Evolutionary conservation across 2,797 vertebrate genomes (phyloP).

Genomic region (Chloroceryle inda): DNA sequence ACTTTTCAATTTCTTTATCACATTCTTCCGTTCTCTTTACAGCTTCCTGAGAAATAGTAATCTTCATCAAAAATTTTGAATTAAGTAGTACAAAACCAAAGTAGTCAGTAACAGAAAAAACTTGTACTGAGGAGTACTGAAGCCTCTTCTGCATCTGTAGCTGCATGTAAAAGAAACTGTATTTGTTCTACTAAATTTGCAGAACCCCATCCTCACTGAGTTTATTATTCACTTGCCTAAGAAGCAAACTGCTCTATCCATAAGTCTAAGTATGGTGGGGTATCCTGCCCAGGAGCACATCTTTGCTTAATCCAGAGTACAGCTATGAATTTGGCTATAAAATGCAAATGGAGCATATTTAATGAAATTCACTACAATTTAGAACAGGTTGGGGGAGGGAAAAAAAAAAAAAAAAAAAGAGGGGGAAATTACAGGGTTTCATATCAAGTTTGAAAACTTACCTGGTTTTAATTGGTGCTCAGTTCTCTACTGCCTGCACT

Average conservation of each 20-base stretch:
- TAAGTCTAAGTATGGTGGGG: not conserved
- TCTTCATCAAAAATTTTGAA: not conserved
- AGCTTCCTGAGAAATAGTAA: constrained; percentile 68
- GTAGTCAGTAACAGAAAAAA: not conserved
- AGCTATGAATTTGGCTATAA: not conserved
- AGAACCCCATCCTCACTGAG: not conserved
- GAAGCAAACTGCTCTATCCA: not conserved
- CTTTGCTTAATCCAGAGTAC: not conserved
- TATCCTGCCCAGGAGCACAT: not conserved
- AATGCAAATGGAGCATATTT: not conserved
- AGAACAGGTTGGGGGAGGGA: not conserved
- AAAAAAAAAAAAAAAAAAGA: not conserved
- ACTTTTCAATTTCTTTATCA: constrained; percentile 77
- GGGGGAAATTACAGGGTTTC: not conserved
- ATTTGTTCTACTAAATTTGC: not conserved
- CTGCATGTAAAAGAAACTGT: not conserved
- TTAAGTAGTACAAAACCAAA: not conserved
- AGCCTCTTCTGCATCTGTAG: not conserved
- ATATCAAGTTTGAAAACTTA: not conserved
- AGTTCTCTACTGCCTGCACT: not conserved
- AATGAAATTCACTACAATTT: not conserved
- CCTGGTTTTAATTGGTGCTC: not conserved
- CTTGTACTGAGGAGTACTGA: not conserved
- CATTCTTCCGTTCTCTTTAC: constrained; percentile 76
- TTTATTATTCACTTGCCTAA: not conserved